These are phyloP conservation scores for Eupithecia tripunctaria DNA, from an alignment of 2,888 invertebrate species.

Conservation along the genomic window DNA sequence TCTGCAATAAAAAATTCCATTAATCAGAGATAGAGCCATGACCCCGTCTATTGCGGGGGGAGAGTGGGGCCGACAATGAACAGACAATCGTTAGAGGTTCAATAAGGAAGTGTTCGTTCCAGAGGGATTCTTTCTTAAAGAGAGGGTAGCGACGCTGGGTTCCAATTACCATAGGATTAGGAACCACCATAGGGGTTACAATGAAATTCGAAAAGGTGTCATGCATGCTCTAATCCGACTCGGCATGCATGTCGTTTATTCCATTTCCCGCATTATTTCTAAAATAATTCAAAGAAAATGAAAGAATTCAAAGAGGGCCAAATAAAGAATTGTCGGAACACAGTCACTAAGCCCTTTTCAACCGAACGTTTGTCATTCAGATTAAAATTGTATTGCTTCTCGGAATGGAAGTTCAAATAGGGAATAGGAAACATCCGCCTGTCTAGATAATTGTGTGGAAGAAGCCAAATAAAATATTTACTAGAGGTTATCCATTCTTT, in stretches of 20 bases:
- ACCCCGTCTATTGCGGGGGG: not conserved
- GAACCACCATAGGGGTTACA: not conserved
- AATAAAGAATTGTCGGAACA: slow-evolving; percentile 35
- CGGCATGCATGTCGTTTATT: not conserved
- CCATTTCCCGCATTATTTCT: not conserved
- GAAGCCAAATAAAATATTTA: not conserved
- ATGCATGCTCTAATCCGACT: not conserved
- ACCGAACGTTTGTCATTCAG: slow-evolving; percentile 37
- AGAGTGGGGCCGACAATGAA: slow-evolving; percentile 24
- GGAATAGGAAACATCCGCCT: slow-evolving; percentile 29
- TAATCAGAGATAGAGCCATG: slow-evolving; percentile 19
- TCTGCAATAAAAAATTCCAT: slow-evolving; percentile 23
- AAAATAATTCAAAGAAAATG: slow-evolving; percentile 1
- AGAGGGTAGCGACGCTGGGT: not conserved
- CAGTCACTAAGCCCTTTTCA: slow-evolving; percentile 36
- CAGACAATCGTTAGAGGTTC: slow-evolving; percentile 23
- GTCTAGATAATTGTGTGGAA: slow-evolving; percentile 26
- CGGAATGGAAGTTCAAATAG: slow-evolving; percentile 36
- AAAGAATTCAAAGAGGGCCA: slow-evolving; percentile 32
- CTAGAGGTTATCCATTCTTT: not conserved
- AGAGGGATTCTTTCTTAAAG: not conserved
- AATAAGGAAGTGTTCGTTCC: slow-evolving; percentile 3
- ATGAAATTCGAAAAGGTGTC: not conserved
- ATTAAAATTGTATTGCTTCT: slow-evolving; percentile 42
- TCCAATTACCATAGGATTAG: slow-evolving; percentile 2